A percentile compares a stretch with the other conserved stretches of the same genome.
Evolutionary conservation across 2,888 invertebrate genomes (phyloP).

Genomic region (Hirtodrosophila cameraria): DNA sequence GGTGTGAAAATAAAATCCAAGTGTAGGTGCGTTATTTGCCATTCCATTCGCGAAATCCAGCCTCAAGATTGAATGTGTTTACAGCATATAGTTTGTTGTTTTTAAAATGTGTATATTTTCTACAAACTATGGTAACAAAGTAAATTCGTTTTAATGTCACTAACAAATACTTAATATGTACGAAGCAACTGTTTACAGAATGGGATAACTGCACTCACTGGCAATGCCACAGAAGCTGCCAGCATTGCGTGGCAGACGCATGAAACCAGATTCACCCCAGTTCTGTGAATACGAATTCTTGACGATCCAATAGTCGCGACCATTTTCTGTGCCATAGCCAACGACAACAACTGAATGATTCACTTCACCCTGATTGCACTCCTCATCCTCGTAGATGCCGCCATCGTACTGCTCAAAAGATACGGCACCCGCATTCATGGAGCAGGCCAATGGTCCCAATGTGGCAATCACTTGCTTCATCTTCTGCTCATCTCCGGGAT

Average conservation of each 20-base stretch:
- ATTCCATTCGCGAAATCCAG: background rate
- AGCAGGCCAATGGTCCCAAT: constrained; percentile 81
- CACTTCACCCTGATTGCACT: constrained; percentile 81
- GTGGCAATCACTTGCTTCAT: constrained; percentile 83
- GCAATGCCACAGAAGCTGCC: constrained; percentile 83
- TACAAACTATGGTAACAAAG: constrained; percentile 48
- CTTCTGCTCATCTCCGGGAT: constrained; percentile 81
- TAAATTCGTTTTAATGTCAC: constrained; percentile 32
- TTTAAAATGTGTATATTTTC: constrained; percentile 14
- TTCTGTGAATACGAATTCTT: constrained; percentile 83
- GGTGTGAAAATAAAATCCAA: no score
- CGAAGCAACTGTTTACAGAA: constrained; percentile 54
- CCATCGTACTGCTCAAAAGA: constrained; percentile 82
- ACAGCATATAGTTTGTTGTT: background rate
- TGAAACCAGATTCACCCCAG: constrained; percentile 83
- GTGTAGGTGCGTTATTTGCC: no score
- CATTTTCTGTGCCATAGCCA: constrained; percentile 82
- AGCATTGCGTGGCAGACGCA: constrained; percentile 79
- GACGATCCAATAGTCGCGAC: constrained; percentile 82
- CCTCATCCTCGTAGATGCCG: constrained; percentile 81
- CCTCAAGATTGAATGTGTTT: background rate
- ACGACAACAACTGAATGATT: constrained; percentile 83
- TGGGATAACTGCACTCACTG: constrained; percentile 83
- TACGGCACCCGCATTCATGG: constrained; percentile 77
- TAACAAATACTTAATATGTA: constrained; percentile 13